phyloP scores from a whole-genome alignment of 2,797 vertebrate genomes.

The Diplodus sargus region DNA sequence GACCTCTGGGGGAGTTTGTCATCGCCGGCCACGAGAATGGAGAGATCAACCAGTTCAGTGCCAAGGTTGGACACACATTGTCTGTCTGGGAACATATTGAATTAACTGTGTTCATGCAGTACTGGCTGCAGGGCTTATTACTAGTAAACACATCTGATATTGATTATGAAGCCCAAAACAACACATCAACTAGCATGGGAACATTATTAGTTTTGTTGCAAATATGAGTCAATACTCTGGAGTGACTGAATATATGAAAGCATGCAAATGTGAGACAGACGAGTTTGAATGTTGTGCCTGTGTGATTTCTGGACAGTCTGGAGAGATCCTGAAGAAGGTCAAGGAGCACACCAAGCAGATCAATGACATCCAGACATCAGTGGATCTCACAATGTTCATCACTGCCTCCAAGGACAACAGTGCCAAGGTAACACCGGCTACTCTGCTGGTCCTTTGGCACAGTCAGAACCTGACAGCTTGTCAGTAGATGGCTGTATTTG shows the following conservation, averaged over 20 bases:
- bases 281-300: not conserved
- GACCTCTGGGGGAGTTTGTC: conserved; percentile 95
- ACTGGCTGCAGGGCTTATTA: not conserved
- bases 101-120: not conserved
- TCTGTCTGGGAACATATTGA: not conserved
- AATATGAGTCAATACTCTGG: not conserved
- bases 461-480: not conserved
- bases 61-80: conserved; percentile 87
- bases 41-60: conserved; percentile 96
- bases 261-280: not conserved
- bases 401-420: conserved; percentile 96
- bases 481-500: not conserved
- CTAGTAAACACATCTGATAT: not conserved
- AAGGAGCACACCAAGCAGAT: conserved; percentile 98
- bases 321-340: conserved; percentile 89
- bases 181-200: not conserved
- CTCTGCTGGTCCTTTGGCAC: not conserved
- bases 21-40: conserved; percentile 95
- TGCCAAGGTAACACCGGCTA: conserved; percentile 87
- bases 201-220: not conserved
- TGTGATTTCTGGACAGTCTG: conserved; percentile 83
- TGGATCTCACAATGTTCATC: conserved; percentile 97
- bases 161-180: not conserved
- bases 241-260: not conserved
- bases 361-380: conserved; percentile 96